Conservation (phyloP, 2,113 vertebrate species). For the Arothron firmamentum region DNA sequence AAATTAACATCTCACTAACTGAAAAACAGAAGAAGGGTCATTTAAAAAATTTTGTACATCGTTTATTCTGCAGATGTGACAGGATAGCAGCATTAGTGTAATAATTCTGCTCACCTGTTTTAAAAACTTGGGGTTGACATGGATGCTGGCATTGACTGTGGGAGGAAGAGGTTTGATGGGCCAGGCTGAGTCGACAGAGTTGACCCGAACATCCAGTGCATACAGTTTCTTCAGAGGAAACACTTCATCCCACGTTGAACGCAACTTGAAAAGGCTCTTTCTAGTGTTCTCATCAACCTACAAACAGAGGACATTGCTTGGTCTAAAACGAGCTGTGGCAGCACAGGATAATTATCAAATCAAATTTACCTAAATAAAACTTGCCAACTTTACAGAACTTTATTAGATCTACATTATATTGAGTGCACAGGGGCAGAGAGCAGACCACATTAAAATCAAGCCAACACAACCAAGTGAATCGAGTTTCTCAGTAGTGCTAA, state of each 20-base stretch:
- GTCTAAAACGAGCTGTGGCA: conserved; percentile 30
- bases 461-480: conserved; percentile 42
- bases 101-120: conserved; percentile 86
- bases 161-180: conserved; percentile 95
- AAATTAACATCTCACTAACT: no score
- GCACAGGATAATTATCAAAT: neutral
- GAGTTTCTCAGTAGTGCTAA: conserved; percentile 29
- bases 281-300: conserved; percentile 99
- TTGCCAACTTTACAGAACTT: neutral
- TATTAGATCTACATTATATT: conserved; percentile 18
- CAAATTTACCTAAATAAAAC: neutral
- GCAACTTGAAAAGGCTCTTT: conserved; percentile 99
- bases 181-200: conserved; percentile 95
- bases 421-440: conserved; percentile 27
- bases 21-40: no score
- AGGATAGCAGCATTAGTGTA: neutral
- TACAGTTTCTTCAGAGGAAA: conserved; percentile 96
- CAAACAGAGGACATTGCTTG: conserved; percentile 85
- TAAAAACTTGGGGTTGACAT: conserved; percentile 98
- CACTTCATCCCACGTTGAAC: conserved; percentile 98
- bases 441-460: conserved; percentile 42
- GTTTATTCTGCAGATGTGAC: no score
- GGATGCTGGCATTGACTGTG: conserved; percentile 96
- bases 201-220: conserved; percentile 92
- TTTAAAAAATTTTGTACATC: no score